Evolutionary conservation across 53 echinoderm and acorn worm species (phyloP), one percentile per base, ranked within the genome.

Genomic region (Mesocentrotus franciscanus): DNA sequence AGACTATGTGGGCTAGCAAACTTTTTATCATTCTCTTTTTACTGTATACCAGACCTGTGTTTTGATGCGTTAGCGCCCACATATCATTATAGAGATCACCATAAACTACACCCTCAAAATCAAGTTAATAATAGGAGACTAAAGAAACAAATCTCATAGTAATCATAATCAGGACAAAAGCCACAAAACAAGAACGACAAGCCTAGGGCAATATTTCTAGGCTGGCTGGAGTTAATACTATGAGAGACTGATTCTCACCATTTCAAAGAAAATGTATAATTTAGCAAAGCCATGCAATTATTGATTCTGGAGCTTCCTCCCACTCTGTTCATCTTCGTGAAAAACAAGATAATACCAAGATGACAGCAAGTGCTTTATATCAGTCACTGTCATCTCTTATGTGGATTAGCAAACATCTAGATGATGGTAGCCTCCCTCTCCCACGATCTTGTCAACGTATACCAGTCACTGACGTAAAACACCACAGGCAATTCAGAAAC

Each of bases 401-500:
- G 78, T 15, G 78, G 78, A 78, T 78, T 78, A 78, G 30, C 78
- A 78, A 78, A 34, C 78, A 78, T 78, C 34, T 78, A 27, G 49
- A 49, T 49, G 49, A 49, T n/a, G 49, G 49, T 68, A 24, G 15
- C 20, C 22, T 8, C 24, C 68, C 24, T 68, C 68, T 68, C 68
- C 68, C 68, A 22, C 68, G 7, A 61, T 61, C 61, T 24, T 68
- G 66, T 66, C 66, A 66, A 2, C 66, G 66, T 22, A 68, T 22
- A 68, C 68, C 68, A 22, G 22, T 68, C 24, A 22, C 24, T 20
- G 68, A 68, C 68, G 68, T 6, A 24, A 66, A 68, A 68, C 68
- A 24, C 68, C 68, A 66, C 20, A 7, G 66, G 66, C 66, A 66
- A 20, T 66, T 66, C 66, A 66, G 66, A 66, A 66, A 66, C 0